phyloP scores from a whole-genome alignment of 2,113 vertebrate genomes.

The Herpailurus yagouaroundi region DNA sequence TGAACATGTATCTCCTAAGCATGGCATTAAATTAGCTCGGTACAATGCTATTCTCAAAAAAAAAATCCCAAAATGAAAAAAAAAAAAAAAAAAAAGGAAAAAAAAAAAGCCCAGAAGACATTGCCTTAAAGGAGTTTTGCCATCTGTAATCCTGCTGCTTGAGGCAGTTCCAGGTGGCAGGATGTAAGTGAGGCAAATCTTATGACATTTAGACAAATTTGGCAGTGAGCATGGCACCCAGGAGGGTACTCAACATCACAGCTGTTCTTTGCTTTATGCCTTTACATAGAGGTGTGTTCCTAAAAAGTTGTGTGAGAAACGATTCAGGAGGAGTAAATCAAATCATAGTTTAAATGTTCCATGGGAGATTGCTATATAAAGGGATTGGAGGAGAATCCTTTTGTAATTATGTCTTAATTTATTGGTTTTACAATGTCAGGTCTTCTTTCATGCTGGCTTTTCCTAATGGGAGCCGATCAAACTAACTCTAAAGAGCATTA shows the following conservation, averaged over 20 bases:
- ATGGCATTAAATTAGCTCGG: not conserved
- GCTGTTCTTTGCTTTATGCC: slow-evolving; percentile 67
- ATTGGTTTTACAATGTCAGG: not conserved
- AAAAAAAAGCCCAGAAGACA: not conserved
- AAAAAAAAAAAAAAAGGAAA: rapidly evolving
- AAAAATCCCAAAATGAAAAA: no score
- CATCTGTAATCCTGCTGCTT: slow-evolving; percentile 68
- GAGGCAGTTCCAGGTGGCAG: slow-evolving; percentile 74
- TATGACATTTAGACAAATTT: slow-evolving; percentile 77
- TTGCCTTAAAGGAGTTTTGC: slow-evolving; percentile 56
- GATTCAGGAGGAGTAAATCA: slow-evolving; percentile 51
- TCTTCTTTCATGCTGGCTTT: not conserved
- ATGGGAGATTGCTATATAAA: not conserved
- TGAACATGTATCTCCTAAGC: not conserved
- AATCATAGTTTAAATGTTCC: slow-evolving; percentile 35
- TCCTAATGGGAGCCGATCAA: not conserved
- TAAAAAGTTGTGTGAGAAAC: slow-evolving; percentile 31
- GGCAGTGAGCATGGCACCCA: slow-evolving; percentile 62
- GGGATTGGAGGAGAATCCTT: not conserved
- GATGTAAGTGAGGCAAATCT: slow-evolving; percentile 62
- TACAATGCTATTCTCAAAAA: not conserved
- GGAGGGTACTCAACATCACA: slow-evolving; percentile 67
- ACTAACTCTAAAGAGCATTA: not conserved
- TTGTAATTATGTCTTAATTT: slow-evolving; percentile 59
- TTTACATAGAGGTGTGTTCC: slow-evolving; percentile 59